A percentile compares a stretch with the other conserved stretches of the same genome.
Evolutionary conservation across 2,888 invertebrate genomes (phyloP).

Genomic region (Cheilosia pagana): DNA sequence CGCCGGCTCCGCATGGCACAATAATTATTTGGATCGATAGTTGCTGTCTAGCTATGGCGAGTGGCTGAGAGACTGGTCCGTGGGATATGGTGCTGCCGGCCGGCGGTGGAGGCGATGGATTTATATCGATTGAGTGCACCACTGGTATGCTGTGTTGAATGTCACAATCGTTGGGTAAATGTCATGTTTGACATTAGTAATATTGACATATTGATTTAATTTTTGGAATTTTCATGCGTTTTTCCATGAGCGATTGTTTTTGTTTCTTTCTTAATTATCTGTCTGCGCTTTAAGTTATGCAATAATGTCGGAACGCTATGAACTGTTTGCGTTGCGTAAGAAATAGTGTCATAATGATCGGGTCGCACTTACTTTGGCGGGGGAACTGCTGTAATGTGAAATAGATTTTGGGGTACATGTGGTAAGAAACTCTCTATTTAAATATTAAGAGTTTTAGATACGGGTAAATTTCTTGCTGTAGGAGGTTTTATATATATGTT

Average conservation of each 20-base stretch:
- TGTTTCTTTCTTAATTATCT: slow-evolving; percentile 40
- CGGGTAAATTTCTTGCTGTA: no score
- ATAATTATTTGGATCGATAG: slow-evolving; percentile 39
- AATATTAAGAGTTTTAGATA: no score
- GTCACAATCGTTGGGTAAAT: slow-evolving; percentile 73
- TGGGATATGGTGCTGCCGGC: not conserved
- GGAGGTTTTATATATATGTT: no score
- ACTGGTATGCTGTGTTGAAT: slow-evolving; percentile 71
- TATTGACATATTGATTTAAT: slow-evolving; percentile 72
- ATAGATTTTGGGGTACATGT: no score
- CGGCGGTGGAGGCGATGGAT: slow-evolving; percentile 15
- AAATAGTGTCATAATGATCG: not conserved
- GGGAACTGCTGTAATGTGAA: no score
- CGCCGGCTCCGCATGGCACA: not conserved
- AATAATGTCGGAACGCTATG: slow-evolving; percentile 8
- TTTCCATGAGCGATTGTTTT: slow-evolving; percentile 8
- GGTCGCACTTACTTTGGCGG: no score
- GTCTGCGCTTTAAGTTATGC: slow-evolving; percentile 12
- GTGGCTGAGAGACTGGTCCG: not conserved
- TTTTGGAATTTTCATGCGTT: slow-evolving; percentile 63
- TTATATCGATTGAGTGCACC: slow-evolving; percentile 60
- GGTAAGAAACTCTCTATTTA: no score
- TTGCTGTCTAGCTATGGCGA: slow-evolving; percentile 9
- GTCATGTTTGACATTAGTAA: slow-evolving; percentile 72
- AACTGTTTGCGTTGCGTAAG: slow-evolving; percentile 19